Evolutionary conservation across 64 coral and sea anemone species (phyloP).

Genomic region (Exaiptasia diaphana): DNA sequence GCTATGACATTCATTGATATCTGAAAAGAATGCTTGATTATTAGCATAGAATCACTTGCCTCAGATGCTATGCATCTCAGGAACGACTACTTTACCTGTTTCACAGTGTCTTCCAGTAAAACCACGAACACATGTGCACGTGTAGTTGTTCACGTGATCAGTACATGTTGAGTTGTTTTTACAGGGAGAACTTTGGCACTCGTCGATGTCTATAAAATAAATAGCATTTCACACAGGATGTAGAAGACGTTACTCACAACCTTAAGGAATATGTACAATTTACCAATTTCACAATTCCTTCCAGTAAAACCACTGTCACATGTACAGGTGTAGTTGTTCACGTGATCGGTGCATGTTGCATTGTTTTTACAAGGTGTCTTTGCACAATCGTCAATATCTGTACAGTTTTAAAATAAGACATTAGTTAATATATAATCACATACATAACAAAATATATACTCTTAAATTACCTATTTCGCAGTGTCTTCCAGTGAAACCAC

Average conservation of each 20-base stretch:
- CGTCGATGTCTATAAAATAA: slow-evolving; percentile 55
- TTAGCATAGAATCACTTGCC: too few relatives aligned
- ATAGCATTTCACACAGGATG: too few relatives aligned
- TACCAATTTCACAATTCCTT: slow-evolving; percentile 28
- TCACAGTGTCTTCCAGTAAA: slow-evolving; percentile 36
- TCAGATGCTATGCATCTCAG: too few relatives aligned
- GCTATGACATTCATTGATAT: slow-evolving; percentile 26
- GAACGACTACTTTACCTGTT: background rate
- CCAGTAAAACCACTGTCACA: slow-evolving; percentile 27
- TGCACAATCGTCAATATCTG: slow-evolving; percentile 47
- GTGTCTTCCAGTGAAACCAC: slow-evolving; percentile 17
- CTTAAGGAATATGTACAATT: too few relatives aligned
- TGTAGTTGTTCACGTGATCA: slow-evolving; percentile 35
- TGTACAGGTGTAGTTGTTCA: slow-evolving; percentile 28
- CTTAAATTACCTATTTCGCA: slow-evolving; percentile 9
- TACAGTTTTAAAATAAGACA: background rate
- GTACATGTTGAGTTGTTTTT: slow-evolving; percentile 25
- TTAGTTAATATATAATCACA: background rate
- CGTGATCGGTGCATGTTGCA: slow-evolving; percentile 37
- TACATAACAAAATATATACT: background rate
- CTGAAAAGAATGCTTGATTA: background rate
- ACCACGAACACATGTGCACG: slow-evolving; percentile 13
- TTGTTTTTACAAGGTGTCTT: slow-evolving; percentile 34
- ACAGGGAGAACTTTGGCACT: slow-evolving; percentile 34
- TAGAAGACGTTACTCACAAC: too few relatives aligned